phyloP scores from a whole-genome alignment of 2,888 invertebrate genomes.

The Chrysolina americana region DNA sequence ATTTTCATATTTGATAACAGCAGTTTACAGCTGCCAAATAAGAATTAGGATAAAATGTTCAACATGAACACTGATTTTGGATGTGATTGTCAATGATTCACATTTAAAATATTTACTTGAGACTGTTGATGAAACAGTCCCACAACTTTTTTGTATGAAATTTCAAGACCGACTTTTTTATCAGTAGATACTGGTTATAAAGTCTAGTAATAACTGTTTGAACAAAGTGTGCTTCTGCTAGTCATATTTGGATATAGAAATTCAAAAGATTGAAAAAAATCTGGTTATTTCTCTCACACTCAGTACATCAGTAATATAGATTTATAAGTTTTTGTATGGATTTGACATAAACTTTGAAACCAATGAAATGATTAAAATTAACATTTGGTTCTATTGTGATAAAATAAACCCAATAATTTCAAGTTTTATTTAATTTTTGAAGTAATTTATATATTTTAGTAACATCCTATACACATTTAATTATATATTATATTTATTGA shows the following conservation, averaged over 20 bases:
- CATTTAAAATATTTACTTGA: too few species aligned
- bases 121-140: neutral
- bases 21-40: too few species aligned
- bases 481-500: neutral
- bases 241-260: neutral
- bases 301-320: slow-evolving; percentile 4
- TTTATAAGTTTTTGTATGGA: slow-evolving; percentile 11
- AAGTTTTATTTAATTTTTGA: slow-evolving; percentile 3
- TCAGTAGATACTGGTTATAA: too few species aligned
- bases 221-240: neutral
- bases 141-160: too few species aligned
- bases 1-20: too few species aligned
- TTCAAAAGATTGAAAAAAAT: slow-evolving; percentile 40
- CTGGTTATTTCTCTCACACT: slow-evolving; percentile 17
- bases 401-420: neutral
- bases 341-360: neutral
- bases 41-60: too few species aligned
- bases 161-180: too few species aligned
- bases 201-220: neutral
- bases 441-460: slow-evolving; percentile 17
- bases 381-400: neutral
- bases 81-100: too few species aligned
- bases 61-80: too few species aligned
- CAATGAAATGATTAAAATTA: neutral
- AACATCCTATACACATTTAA: neutral